phyloP scores from a whole-genome alignment of 2,888 invertebrate genomes.

The Metallyticus violacea region DNA sequence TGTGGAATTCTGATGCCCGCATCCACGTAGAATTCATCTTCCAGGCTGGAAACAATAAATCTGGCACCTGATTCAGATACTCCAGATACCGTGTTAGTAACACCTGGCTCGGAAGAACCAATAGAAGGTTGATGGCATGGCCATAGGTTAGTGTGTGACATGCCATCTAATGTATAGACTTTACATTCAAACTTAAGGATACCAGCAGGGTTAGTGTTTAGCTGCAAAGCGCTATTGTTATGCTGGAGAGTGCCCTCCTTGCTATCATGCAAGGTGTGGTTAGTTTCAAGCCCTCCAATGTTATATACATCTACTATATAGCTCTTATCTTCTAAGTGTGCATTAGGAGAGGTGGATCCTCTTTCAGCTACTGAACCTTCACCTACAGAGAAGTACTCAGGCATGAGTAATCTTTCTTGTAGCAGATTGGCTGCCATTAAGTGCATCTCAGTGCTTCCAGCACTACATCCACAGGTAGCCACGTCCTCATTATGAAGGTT shows the following conservation, averaged over 20 bases:
- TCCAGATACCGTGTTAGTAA: neutral
- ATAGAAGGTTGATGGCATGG: neutral
- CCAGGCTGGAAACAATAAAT: constrained; percentile 24
- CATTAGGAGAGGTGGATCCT: neutral
- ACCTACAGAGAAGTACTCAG: neutral
- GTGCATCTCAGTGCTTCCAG: neutral
- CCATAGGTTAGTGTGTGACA: neutral
- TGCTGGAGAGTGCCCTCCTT: neutral
- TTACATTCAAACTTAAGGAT: neutral
- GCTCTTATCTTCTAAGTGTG: neutral
- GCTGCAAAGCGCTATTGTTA: neutral
- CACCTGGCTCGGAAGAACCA: too few species aligned
- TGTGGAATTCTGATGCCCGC: constrained; percentile 22
- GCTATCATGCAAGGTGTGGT: neutral
- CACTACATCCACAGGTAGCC: neutral
- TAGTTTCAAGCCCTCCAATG: neutral
- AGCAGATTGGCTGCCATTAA: neutral
- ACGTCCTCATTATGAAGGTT: neutral
- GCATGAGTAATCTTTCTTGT: neutral
- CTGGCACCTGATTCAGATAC: neutral
- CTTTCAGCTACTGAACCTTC: neutral
- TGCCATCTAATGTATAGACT: neutral
- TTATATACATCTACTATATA: neutral
- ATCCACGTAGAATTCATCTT: constrained; percentile 27
- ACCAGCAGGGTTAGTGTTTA: neutral